These are phyloP conservation scores for Oncorhynchus clarkii DNA, from an alignment of 2,113 vertebrate species.

Conservation along the genomic window DNA sequence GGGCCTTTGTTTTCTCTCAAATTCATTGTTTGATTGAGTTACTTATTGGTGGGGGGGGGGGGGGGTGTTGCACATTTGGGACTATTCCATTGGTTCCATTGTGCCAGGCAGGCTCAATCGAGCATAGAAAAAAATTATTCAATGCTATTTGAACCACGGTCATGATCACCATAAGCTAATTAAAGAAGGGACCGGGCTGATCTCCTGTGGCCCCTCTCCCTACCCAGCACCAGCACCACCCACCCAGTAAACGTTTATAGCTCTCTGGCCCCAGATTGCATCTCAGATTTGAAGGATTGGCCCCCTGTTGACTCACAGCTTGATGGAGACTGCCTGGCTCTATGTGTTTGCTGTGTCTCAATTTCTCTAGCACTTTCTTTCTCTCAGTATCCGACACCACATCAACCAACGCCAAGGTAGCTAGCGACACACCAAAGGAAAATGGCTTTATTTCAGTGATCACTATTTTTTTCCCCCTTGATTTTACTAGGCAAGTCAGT, in stretches of 20 bases:
- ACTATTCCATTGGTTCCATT: too few relatives aligned
- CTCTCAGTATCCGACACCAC: conserved; percentile 4
- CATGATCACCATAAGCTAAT: conserved; percentile 49
- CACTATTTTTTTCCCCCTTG: too few relatives aligned
- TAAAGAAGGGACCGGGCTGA: conserved; percentile 40
- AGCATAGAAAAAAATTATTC: too few relatives aligned
- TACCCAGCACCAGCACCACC: conserved; percentile 52
- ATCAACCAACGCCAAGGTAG: neutral
- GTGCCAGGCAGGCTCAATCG: too few relatives aligned
- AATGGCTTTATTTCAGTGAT: neutral
- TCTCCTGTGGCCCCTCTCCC: conserved; percentile 51
- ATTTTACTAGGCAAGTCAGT: too few relatives aligned
- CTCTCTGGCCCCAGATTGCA: conserved; percentile 65
- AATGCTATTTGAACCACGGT: neutral
- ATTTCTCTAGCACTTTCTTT: conserved; percentile 51
- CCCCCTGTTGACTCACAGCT: conserved; percentile 70
- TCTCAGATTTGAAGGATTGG: conserved; percentile 66
- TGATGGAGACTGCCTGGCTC: conserved; percentile 57
- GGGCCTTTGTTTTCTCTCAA: neutral
- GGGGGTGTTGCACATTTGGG: neutral
- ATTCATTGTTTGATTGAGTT: neutral
- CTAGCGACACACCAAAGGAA: neutral
- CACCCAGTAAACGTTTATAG: conserved; percentile 73
- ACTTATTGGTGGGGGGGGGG: too few relatives aligned
- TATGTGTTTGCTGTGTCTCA: conserved; percentile 65